Evolutionary conservation across 2,113 vertebrate genomes (phyloP).

Genomic region (Tiliqua scincoides): DNA sequence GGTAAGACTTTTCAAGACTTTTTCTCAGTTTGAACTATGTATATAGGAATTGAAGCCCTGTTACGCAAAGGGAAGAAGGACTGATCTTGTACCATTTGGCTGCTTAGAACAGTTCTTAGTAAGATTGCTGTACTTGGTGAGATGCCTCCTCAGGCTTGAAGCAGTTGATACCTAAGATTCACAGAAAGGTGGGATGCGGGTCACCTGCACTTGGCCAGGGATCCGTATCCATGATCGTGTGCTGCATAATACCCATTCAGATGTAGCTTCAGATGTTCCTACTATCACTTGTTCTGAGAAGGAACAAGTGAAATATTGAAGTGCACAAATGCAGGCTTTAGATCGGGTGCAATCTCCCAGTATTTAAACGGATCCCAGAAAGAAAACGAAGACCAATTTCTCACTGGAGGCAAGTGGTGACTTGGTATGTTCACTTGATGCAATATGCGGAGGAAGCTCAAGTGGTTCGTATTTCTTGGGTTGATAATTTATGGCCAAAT

Average conservation of each 20-base stretch:
- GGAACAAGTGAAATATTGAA: background rate
- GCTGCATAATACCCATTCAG: too few species aligned
- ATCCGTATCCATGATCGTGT: too few species aligned
- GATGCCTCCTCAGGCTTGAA: background rate
- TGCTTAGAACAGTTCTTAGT: background rate
- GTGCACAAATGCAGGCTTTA: background rate
- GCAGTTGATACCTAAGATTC: background rate
- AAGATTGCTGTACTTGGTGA: background rate
- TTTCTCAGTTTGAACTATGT: background rate
- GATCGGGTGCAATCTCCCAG: background rate
- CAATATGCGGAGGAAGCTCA: background rate
- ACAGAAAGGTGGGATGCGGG: background rate
- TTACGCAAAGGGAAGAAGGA: background rate
- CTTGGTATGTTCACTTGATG: background rate
- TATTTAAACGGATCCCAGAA: background rate
- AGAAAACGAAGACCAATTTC: too few species aligned
- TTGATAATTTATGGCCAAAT: background rate
- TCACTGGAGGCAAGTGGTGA: background rate
- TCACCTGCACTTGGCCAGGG: background rate
- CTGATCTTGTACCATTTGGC: background rate
- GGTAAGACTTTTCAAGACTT: slow-evolving; percentile 71
- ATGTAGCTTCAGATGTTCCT: too few species aligned
- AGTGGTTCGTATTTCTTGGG: background rate
- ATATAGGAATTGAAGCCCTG: too few species aligned
- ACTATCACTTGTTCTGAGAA: background rate